Evolutionary conservation across 2,888 invertebrate genomes (phyloP).

Genomic region (Cerastoderma edule): DNA sequence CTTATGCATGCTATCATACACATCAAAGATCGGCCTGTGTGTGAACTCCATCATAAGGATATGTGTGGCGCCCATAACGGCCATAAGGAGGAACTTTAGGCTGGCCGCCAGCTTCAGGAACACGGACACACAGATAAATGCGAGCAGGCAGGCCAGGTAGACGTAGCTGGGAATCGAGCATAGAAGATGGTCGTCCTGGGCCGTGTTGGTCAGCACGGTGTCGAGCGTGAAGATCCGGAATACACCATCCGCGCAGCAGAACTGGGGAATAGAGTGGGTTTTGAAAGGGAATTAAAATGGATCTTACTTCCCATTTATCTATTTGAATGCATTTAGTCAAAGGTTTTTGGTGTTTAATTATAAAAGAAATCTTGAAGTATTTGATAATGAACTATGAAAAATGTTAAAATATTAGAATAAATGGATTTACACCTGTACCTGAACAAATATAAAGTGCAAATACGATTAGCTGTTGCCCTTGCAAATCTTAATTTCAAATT

Average conservation of each 20-base stretch:
- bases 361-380: too few relatives aligned
- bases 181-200: constrained; percentile 87
- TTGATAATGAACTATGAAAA: too few relatives aligned
- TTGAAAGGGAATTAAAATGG: too few relatives aligned
- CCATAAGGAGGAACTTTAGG: constrained; percentile 90
- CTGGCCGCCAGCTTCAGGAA: constrained; percentile 93
- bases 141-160: constrained; percentile 92
- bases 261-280: constrained; percentile 66
- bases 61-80: constrained; percentile 91
- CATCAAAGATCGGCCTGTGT: constrained; percentile 91
- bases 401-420: too few relatives aligned
- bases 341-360: too few relatives aligned
- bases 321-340: too few relatives aligned
- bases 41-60: constrained; percentile 92
- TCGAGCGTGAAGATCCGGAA: constrained; percentile 69
- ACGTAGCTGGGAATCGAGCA: constrained; percentile 91
- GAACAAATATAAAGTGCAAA: too few relatives aligned
- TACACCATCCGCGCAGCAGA: constrained; percentile 80
- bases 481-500: too few relatives aligned
- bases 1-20: constrained; percentile 87
- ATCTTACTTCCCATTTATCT: too few relatives aligned
- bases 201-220: constrained; percentile 56
- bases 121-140: constrained; percentile 92
- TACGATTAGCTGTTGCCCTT: too few relatives aligned
- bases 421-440: too few relatives aligned